Percentiles rank a stretch among this genome's conserved stretches.
Conservation (phyloP, 2,113 vertebrate genomes). For the Macrotus californicus region DNA sequence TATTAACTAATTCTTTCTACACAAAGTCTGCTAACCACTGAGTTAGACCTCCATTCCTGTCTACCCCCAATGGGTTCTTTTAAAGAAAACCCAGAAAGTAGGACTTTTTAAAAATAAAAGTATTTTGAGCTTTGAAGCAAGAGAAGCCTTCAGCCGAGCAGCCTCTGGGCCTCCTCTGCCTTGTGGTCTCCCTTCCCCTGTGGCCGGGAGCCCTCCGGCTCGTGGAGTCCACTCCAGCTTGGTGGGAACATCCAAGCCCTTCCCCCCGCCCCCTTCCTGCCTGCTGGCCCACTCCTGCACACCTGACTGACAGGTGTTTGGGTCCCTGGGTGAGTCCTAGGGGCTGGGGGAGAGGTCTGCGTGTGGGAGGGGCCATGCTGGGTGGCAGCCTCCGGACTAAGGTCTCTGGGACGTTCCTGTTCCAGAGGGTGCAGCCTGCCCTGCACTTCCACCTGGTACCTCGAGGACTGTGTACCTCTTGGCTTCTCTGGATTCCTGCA, state of each 20-base stretch:
- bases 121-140: neutral
- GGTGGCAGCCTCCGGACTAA: neutral
- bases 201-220: neutral
- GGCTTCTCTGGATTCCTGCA: neutral
- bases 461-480: neutral
- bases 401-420: neutral
- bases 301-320: neutral
- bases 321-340: neutral
- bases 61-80: neutral
- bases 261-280: neutral
- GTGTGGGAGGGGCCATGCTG: neutral
- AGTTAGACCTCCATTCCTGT: neutral
- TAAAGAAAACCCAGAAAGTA: neutral
- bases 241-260: neutral
- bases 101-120: neutral
- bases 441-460: neutral
- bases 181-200: no score
- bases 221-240: fast-evolving
- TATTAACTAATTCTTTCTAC: neutral
- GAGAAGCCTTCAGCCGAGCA: neutral
- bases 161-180: neutral
- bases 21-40: neutral
- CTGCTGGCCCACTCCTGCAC: neutral
- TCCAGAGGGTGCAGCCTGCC: neutral
- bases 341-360: no score